These are phyloP conservation scores for Tragelaphus oryx DNA, from an alignment of 2,797 vertebrate species.

Conservation along the genomic window DNA sequence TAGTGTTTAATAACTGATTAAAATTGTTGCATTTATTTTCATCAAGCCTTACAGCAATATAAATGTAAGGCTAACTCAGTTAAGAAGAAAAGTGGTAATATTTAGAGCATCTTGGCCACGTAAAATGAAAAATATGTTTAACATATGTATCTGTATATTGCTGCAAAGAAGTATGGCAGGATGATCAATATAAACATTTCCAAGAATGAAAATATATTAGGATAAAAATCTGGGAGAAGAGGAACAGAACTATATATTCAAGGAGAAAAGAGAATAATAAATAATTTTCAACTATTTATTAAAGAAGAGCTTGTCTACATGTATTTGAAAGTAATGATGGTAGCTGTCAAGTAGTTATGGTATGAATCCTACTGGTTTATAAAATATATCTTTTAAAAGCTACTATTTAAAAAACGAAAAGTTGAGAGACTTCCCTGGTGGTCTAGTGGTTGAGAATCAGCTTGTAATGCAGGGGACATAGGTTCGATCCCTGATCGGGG, in stretches of 20 bases:
- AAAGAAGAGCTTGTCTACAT: not conserved
- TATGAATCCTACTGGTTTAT: not conserved
- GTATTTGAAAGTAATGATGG: not conserved
- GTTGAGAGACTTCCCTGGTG: not conserved
- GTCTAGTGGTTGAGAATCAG: not conserved
- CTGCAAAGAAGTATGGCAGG: not conserved
- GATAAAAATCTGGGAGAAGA: not conserved
- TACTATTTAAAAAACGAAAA: not conserved
- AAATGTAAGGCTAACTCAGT: not conserved
- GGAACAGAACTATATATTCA: not conserved
- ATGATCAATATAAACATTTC: not conserved
- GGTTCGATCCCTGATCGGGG: not conserved
- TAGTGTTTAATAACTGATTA: not conserved
- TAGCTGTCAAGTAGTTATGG: not conserved
- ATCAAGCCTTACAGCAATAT: not conserved
- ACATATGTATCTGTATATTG: not conserved
- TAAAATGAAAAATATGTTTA: conserved; percentile 19
- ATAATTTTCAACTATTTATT: not conserved
- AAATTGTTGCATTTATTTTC: not conserved
- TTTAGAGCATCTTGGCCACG: not conserved
- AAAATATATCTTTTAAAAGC: not conserved
- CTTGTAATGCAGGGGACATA: not conserved
- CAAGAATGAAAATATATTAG: not conserved
- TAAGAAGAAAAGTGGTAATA: not conserved
- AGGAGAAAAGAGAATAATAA: not conserved